phyloP scores from a whole-genome alignment of 2,888 invertebrate species.

The Sinodicranocentrus sp. region DNA sequence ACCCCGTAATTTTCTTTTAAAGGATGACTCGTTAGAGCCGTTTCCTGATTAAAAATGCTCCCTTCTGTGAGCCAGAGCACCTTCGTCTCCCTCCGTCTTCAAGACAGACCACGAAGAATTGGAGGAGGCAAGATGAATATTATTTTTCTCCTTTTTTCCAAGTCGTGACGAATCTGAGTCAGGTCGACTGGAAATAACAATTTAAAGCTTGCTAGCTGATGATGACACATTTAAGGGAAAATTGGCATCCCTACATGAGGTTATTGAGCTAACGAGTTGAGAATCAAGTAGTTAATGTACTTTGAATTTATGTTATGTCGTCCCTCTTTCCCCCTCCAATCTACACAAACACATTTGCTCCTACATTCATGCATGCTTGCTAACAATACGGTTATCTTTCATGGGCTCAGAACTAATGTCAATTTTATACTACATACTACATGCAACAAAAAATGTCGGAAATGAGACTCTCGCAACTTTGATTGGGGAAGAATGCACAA shows the following conservation, averaged over 20 bases:
- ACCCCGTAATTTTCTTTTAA: slow-evolving; percentile 65
- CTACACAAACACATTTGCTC: slow-evolving; percentile 18
- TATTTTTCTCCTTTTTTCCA: slow-evolving; percentile 45
- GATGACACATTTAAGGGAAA: slow-evolving; percentile 69
- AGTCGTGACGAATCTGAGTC: slow-evolving; percentile 65
- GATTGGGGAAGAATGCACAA: slow-evolving; percentile 21
- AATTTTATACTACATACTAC: slow-evolving; percentile 2
- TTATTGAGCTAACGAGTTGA: slow-evolving; percentile 70
- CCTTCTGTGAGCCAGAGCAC: slow-evolving; percentile 36
- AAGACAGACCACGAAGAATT: slow-evolving; percentile 14
- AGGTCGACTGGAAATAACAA: slow-evolving; percentile 64
- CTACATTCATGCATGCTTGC: slow-evolving; percentile 2
- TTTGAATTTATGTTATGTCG: slow-evolving; percentile 25
- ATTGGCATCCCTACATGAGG: slow-evolving; percentile 66
- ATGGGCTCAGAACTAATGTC: neutral
- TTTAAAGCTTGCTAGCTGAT: slow-evolving; percentile 40
- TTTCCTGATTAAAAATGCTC: slow-evolving; percentile 64
- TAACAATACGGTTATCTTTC: slow-evolving; percentile 12
- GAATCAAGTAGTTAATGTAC: slow-evolving; percentile 64
- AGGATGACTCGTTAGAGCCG: slow-evolving; percentile 64
- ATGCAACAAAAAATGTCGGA: neutral
- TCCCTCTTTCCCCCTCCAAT: too few species aligned
- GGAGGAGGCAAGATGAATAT: slow-evolving; percentile 28
- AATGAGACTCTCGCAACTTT: slow-evolving; percentile 19
- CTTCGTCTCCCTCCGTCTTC: neutral